Evolutionary conservation across 2,797 vertebrate species (phyloP).

Genomic region (Micropoecilia bifurca): DNA sequence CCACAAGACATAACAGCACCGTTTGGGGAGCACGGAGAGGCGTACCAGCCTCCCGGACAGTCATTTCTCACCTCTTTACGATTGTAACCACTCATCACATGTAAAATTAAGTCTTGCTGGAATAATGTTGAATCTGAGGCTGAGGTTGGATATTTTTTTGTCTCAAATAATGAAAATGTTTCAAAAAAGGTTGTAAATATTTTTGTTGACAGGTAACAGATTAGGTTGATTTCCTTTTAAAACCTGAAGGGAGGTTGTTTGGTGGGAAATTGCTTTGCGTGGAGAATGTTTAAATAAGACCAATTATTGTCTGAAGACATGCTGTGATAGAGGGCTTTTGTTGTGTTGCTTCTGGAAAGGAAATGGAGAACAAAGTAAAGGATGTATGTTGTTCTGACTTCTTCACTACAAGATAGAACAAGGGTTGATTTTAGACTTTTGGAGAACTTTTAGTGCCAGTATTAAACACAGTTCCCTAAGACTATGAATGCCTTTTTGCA

Average conservation of each 20-base stretch:
- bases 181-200: slow-evolving; percentile 24
- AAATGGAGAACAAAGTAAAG: slow-evolving; percentile 59
- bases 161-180: slow-evolving; percentile 39
- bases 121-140: slow-evolving; percentile 28
- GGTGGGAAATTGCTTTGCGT: slow-evolving; percentile 57
- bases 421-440: slow-evolving; percentile 6
- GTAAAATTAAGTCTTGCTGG: slow-evolving; percentile 19
- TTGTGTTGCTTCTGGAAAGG: slow-evolving; percentile 54
- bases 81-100: slow-evolving; percentile 35
- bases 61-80: slow-evolving; percentile 42
- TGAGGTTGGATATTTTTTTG: slow-evolving; percentile 20
- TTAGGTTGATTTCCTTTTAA: slow-evolving; percentile 44
- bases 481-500: not conserved
- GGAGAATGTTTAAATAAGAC: slow-evolving; percentile 59
- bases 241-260: slow-evolving; percentile 37
- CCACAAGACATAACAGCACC: slow-evolving; percentile 64
- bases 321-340: slow-evolving; percentile 56
- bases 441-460: not conserved
- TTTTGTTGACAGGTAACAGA: slow-evolving; percentile 30
- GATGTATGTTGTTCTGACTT: slow-evolving; percentile 28
- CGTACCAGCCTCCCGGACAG: slow-evolving; percentile 41
- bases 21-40: slow-evolving; percentile 56
- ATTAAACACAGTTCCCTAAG: not conserved
- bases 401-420: slow-evolving; percentile 9
- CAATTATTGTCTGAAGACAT: slow-evolving; percentile 56